phyloP scores from a whole-genome alignment of 2,113 vertebrate genomes.

The Macrotus californicus region DNA sequence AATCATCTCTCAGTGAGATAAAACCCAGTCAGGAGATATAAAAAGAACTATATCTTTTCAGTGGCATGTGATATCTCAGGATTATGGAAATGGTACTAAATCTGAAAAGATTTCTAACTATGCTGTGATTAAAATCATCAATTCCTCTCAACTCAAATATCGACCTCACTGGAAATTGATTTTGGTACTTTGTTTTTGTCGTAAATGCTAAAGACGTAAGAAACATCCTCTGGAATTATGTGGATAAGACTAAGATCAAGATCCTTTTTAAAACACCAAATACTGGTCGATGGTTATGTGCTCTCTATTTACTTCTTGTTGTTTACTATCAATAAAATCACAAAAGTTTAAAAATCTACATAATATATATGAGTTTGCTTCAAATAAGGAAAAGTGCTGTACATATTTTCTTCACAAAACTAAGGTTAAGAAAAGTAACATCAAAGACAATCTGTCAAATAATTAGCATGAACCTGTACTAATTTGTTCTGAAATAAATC shows the following conservation, averaged over 20 bases:
- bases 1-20: not conserved
- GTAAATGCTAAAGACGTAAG: not conserved
- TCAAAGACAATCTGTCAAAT: not conserved
- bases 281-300: not conserved
- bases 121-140: not conserved
- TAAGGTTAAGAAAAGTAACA: not conserved
- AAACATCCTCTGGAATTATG: not conserved
- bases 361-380: not conserved
- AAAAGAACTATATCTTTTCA: not conserved
- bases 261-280: not conserved
- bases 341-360: not conserved
- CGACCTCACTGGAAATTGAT: not conserved
- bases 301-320: not conserved
- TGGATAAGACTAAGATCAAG: not conserved
- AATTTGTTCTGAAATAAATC: slow-evolving; percentile 1
- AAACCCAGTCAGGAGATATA: not conserved
- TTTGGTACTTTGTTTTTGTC: not conserved
- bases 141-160: not conserved
- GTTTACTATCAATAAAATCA: not conserved
- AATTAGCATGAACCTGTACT: not conserved
- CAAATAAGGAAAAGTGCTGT: not conserved
- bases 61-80: not conserved
- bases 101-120: not conserved
- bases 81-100: not conserved
- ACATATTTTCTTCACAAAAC: not conserved